Percentiles rank a stretch among this genome's conserved stretches.
phyloP scores from a whole-genome alignment of 2,888 invertebrate genomes.

The Falcaria lacertinaria region DNA sequence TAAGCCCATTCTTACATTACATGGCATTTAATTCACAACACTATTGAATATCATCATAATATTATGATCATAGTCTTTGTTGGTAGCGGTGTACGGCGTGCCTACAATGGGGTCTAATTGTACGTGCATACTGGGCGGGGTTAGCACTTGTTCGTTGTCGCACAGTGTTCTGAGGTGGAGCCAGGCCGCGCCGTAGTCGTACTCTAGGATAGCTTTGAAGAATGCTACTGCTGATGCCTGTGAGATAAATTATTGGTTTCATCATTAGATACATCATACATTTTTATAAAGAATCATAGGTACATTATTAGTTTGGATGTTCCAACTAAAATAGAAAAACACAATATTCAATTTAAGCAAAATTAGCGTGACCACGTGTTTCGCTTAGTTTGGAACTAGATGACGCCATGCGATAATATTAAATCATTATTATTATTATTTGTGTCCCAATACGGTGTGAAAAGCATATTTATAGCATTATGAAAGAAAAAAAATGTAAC shows the following conservation, averaged over 20 bases:
- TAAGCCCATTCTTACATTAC: conserved; percentile 6
- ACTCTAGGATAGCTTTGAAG: conserved; percentile 68
- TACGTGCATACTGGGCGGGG: conserved; percentile 28
- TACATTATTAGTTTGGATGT: too few relatives aligned
- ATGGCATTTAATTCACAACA: conserved; percentile 21
- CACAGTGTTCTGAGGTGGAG: conserved; percentile 48
- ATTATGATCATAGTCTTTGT: conserved; percentile 44
- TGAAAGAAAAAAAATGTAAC: conserved; percentile 54
- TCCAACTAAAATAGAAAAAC: too few relatives aligned
- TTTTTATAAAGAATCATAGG: too few relatives aligned
- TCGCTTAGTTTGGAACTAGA: too few relatives aligned
- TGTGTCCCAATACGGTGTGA: too few relatives aligned
- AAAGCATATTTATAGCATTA: too few relatives aligned
- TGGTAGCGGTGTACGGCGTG: conserved; percentile 41
- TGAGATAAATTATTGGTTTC: conserved; percentile 1
- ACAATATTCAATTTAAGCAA: too few relatives aligned
- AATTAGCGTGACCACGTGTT: too few relatives aligned
- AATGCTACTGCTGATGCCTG: conserved; percentile 76
- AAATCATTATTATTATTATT: too few relatives aligned
- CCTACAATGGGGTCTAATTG: conserved; percentile 38
- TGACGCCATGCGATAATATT: too few relatives aligned
- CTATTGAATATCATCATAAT: conserved; percentile 49
- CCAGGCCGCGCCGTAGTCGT: conserved; percentile 66
- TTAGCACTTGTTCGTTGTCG: conserved; percentile 30
- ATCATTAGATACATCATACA: too few relatives aligned